Conservation (phyloP, 2,888 invertebrate genomes). For the Operophtera brumata region DNA sequence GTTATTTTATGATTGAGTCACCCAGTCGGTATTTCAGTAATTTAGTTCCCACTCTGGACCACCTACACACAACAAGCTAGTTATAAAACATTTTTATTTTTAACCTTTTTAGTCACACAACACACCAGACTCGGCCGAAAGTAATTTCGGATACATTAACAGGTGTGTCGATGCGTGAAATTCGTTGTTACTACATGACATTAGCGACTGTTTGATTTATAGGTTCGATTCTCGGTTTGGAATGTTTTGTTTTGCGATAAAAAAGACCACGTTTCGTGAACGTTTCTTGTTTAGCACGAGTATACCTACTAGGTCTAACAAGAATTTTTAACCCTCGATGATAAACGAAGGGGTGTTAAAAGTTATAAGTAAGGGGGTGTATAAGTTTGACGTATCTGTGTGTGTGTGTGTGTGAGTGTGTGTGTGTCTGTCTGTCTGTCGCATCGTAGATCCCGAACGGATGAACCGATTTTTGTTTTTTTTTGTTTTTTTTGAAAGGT, state of each 20-base stretch:
- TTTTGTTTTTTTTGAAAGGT: too few species aligned
- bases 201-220: conserved; percentile 63
- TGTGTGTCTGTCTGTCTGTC: too few species aligned
- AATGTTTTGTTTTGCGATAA: conserved; percentile 14
- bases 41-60: conserved; percentile 11
- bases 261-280: conserved; percentile 7
- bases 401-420: too few species aligned
- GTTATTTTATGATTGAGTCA: too few species aligned
- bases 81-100: conserved; percentile 13
- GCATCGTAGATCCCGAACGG: too few species aligned
- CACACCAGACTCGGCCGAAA: conserved; percentile 27
- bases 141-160: conserved; percentile 58
- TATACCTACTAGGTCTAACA: background rate
- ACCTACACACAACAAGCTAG: conserved; percentile 12
- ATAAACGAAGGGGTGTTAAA: too few species aligned
- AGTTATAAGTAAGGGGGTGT: too few species aligned
- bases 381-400: too few species aligned
- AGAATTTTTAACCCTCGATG: background rate
- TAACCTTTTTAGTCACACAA: background rate
- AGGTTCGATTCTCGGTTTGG: conserved; percentile 28
- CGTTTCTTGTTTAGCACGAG: background rate
- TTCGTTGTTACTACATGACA: conserved; percentile 57
- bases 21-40: background rate
- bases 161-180: conserved; percentile 60
- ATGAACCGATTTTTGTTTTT: too few species aligned